A percentile compares a stretch with the other conserved stretches of the same genome.
These are phyloP conservation scores for Rissa tridactyla DNA, from an alignment of 2,113 vertebrate species.

Conservation along the genomic window DNA sequence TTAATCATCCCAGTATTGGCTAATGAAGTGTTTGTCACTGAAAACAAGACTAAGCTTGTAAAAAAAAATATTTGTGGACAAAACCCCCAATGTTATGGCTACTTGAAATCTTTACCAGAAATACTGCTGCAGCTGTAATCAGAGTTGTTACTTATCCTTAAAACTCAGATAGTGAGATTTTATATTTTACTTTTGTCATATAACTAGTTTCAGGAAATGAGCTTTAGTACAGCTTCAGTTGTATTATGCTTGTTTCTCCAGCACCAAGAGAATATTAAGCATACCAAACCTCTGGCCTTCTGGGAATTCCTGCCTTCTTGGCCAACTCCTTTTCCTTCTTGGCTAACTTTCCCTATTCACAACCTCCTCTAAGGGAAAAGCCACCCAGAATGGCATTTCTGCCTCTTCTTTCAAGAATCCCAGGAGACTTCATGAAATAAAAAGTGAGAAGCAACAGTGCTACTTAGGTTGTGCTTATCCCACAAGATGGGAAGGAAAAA, in stretches of 20 bases:
- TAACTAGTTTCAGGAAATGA: background rate
- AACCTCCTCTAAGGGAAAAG: background rate
- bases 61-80: background rate
- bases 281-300: background rate
- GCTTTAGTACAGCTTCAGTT: background rate
- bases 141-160: background rate
- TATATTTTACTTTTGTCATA: background rate
- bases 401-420: conserved; percentile 34
- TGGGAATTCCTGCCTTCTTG: conserved; percentile 26
- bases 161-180: background rate
- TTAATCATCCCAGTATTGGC: background rate
- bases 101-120: background rate
- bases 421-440: conserved; percentile 12
- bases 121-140: background rate
- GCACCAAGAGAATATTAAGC: background rate
- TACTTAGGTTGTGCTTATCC: background rate
- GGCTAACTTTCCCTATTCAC: conserved; percentile 31
- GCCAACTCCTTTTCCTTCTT: conserved; percentile 26
- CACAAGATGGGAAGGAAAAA: background rate
- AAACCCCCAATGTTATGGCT: background rate
- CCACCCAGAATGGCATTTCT: conserved; percentile 48
- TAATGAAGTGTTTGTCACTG: background rate
- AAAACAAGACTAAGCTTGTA: background rate
- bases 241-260: background rate
- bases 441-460: background rate